Evolutionary conservation across 1,140 invertebrate species (phyloP).

Genomic region (Cherax destructor): DNA sequence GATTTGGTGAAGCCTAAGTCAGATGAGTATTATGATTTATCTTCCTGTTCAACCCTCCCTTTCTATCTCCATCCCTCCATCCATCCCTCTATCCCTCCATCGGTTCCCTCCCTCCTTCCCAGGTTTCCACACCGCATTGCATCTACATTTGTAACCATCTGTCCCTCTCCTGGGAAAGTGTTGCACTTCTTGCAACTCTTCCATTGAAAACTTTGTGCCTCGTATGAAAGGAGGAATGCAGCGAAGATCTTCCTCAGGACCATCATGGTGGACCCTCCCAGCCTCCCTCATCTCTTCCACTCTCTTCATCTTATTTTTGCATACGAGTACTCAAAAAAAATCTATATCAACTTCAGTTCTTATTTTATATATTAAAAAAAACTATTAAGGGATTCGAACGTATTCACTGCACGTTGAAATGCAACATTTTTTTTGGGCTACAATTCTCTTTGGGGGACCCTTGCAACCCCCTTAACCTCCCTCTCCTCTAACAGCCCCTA

Average conservation of each 20-base stretch:
- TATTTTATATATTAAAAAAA: too few relatives aligned
- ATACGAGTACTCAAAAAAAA: too few relatives aligned
- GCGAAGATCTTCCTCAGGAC: constrained; percentile 9
- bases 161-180: not conserved
- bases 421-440: not conserved
- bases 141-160: not conserved
- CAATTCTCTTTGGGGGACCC: not conserved
- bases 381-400: not conserved
- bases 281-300: too few relatives aligned
- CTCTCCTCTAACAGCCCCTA: too few relatives aligned
- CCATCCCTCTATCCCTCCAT: not conserved
- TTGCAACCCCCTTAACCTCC: not conserved
- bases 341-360: not conserved
- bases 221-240: constrained; percentile 46
- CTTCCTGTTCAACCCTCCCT: not conserved
- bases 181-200: not conserved
- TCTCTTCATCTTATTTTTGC: too few relatives aligned
- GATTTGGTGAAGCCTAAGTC: too few relatives aligned
- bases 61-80: not conserved
- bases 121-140: too few relatives aligned
- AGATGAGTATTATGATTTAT: too few relatives aligned
- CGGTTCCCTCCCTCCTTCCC: too few relatives aligned
- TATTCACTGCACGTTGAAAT: not conserved
- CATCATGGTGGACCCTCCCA: not conserved
- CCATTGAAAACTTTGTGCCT: constrained; percentile 32